Evolutionary conservation across 2,113 vertebrate genomes (phyloP).

Genomic region (western clawed frog (Xenopus tropicalis)): DNA sequence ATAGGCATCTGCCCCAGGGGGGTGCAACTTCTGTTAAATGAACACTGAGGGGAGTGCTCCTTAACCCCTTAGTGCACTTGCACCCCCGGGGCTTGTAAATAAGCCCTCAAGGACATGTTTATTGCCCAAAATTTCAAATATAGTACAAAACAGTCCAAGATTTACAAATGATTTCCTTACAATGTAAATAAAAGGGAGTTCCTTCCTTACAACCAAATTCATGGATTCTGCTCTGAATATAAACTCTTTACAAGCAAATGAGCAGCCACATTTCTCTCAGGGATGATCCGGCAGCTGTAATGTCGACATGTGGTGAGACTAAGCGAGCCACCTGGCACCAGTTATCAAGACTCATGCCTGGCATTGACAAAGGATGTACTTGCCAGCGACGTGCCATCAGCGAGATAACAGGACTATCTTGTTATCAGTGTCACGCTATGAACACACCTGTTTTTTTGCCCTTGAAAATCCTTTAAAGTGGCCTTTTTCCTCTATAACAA

Average conservation of each 20-base stretch:
- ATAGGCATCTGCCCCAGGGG: no score
- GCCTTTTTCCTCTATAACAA: background rate
- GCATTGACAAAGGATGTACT: slow-evolving; percentile 13
- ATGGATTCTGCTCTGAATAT: background rate
- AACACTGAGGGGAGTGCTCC: no score
- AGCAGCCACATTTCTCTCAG: background rate
- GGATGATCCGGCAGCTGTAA: slow-evolving; percentile 18
- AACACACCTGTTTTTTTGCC: slow-evolving; percentile 30
- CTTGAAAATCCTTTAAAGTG: slow-evolving; percentile 22
- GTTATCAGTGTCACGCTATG: slow-evolving; percentile 38
- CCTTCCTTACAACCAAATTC: no score
- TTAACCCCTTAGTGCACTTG: no score
- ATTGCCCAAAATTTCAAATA: no score
- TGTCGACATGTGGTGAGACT: slow-evolving; percentile 17
- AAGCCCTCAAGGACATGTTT: no score
- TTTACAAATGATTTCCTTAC: no score
- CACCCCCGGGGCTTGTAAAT: no score
- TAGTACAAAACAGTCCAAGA: no score
- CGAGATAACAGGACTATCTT: slow-evolving; percentile 31
- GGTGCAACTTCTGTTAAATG: no score
- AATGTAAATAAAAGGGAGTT: no score
- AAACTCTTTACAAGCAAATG: slow-evolving; percentile 10
- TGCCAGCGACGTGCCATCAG: slow-evolving; percentile 21
- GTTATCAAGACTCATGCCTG: slow-evolving; percentile 19
- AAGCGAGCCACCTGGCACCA: slow-evolving; percentile 23